phyloP scores from a whole-genome alignment of 2,113 vertebrate species.

The Mus musculus region DNA sequence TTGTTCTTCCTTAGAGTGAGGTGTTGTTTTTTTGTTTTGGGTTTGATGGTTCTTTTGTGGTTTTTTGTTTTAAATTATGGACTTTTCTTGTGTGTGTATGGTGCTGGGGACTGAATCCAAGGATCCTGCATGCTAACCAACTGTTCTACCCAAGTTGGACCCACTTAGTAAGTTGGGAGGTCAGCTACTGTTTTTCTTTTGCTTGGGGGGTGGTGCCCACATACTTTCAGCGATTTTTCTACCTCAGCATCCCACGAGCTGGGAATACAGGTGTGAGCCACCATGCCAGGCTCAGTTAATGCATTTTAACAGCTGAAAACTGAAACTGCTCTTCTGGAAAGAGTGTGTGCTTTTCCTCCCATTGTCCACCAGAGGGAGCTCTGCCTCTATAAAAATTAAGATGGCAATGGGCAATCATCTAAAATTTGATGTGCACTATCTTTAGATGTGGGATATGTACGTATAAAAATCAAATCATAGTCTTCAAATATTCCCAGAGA shows the following conservation, averaged over 20 bases:
- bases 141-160: background rate
- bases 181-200: background rate
- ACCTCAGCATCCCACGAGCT: background rate
- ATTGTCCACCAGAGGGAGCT: constrained; percentile 77
- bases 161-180: background rate
- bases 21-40: background rate
- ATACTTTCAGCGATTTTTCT: background rate
- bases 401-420: background rate
- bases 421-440: background rate
- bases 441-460: background rate
- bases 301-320: background rate
- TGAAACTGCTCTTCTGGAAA: background rate
- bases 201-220: no score
- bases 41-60: background rate
- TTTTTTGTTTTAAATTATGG: background rate
- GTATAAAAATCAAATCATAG: background rate
- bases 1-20: background rate
- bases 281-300: background rate
- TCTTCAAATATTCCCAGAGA: background rate
- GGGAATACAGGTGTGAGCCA: background rate
- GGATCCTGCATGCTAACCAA: background rate
- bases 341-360: background rate
- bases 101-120: background rate
- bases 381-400: background rate
- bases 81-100: background rate